Conservation (phyloP, 2,888 invertebrate species). For the Axea sp. region DNA sequence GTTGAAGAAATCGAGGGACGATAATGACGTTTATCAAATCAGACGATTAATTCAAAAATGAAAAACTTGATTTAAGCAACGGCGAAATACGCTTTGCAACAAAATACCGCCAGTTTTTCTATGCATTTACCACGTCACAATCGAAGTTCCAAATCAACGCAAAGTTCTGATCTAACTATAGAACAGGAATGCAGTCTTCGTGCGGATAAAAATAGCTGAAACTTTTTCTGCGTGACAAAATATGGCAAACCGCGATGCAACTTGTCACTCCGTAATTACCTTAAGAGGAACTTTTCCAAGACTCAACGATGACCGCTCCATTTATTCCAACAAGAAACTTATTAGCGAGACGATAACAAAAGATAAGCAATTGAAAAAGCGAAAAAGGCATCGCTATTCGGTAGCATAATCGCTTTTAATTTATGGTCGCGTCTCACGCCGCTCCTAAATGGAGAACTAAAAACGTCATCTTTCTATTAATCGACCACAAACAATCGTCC, state of each 20-base stretch:
- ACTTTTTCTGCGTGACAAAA: constrained; percentile 44
- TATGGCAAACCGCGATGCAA: constrained; percentile 48
- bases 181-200: constrained; percentile 45
- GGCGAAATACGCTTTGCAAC: too few species aligned
- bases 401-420: too few species aligned
- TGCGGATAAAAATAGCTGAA: constrained; percentile 46
- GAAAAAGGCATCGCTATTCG: too few species aligned
- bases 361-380: too few species aligned
- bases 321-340: too few species aligned
- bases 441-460: too few species aligned
- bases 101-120: constrained; percentile 36
- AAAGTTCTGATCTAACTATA: constrained; percentile 47
- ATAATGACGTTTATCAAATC: too few species aligned
- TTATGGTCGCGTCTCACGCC: too few species aligned
- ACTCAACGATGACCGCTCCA: constrained; percentile 36
- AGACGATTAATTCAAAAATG: too few species aligned
- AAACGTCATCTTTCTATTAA: constrained; percentile 41
- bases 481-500: constrained; percentile 25
- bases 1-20: too few species aligned
- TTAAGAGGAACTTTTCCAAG: constrained; percentile 37
- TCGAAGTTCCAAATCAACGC: constrained; percentile 23
- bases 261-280: constrained; percentile 46
- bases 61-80: too few species aligned
- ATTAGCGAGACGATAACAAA: too few species aligned
- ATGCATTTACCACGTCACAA: constrained; percentile 26